A percentile compares a stretch with the other conserved stretches of the same genome.
Conservation (phyloP, 2,113 vertebrate genomes). For the Leptocoma aspasia region DNA sequence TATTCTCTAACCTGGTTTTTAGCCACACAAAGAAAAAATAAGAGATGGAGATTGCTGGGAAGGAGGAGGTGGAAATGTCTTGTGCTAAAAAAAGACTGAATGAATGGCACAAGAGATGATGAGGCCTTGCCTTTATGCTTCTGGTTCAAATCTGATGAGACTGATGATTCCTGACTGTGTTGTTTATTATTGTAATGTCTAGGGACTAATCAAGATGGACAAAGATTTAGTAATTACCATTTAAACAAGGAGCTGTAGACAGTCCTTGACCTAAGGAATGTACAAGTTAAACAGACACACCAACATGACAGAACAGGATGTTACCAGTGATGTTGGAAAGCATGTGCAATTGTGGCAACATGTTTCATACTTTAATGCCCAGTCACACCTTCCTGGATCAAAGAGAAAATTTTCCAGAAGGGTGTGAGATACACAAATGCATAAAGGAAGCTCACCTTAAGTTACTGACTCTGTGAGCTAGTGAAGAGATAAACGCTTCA, state of each 20-base stretch:
- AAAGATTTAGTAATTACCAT: not conserved
- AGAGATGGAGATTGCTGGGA: not conserved
- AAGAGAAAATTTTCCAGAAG: not conserved
- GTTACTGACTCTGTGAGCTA: not conserved
- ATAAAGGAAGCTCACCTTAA: not conserved
- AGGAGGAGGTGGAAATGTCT: not conserved
- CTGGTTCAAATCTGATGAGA: not conserved
- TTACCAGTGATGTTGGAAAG: not conserved
- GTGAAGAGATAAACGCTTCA: not conserved
- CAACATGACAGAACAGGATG: not conserved
- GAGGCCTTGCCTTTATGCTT: not conserved
- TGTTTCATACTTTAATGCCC: not conserved
- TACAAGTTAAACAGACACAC: not conserved
- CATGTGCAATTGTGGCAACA: not conserved
- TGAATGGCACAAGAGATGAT: not conserved
- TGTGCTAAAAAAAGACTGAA: not conserved
- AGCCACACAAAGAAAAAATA: not conserved
- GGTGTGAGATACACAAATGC: not conserved
- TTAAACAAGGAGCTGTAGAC: not conserved
- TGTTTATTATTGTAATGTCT: not conserved
- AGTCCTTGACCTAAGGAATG: not conserved
- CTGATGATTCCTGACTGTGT: not conserved
- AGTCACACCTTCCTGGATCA: not conserved
- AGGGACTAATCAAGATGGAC: not conserved
- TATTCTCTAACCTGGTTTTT: not conserved